Evolutionary conservation across 2,888 invertebrate species (phyloP), one percentile per base, ranked within the genome.

Genomic region (Sceliomorpha sp.): DNA sequence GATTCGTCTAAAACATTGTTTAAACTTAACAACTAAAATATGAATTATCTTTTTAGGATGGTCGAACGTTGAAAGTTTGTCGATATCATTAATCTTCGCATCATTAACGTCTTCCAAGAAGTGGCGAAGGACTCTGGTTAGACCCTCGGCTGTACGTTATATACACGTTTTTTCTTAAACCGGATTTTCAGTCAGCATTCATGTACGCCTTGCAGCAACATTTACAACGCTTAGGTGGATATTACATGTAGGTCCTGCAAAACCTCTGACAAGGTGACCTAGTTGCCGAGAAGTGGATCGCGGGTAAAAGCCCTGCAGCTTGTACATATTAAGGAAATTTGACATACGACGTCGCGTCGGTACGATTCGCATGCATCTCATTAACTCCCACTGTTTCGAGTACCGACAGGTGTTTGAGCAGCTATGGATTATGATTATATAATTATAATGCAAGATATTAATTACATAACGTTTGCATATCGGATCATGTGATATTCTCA

Each of bases 231-330:
- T 66, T 58, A 53, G 47, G 66, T 67, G 27, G 64, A 56, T 64
- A 50, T 55, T 58, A 44, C 20, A 50, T 64, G 51, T 34, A 60
- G 44, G 56, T 73, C 81, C 45, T 82, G 79, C 79, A 75, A 79
- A 83, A 67, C 67, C 80, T 78, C 76, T 70, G 79, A 74, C 81
- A 81, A 85, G 82, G 82, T 84, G 80, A 84, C 81, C 85, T 74
- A 84, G 78, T 83, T 85, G 58, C 37, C 37, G 47, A 53, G 62
- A 76, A 76, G 72, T 79, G 74, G 75, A 69, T 73, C 70, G 74
- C 31, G 31, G 45, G 47, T 40, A 47, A 47, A 39, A 48, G 14
- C 42, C 40, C 34, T 8, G 32, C 34, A 44, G 51, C 42, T 20
- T 55, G 47, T 3, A n/a, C n/a, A n/a, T 13, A 13, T 42, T 53